Percentiles rank a stretch among this genome's conserved stretches.
Conservation (phyloP, 92 coral and sea anemone species). For the Heliopora coerulea region DNA sequence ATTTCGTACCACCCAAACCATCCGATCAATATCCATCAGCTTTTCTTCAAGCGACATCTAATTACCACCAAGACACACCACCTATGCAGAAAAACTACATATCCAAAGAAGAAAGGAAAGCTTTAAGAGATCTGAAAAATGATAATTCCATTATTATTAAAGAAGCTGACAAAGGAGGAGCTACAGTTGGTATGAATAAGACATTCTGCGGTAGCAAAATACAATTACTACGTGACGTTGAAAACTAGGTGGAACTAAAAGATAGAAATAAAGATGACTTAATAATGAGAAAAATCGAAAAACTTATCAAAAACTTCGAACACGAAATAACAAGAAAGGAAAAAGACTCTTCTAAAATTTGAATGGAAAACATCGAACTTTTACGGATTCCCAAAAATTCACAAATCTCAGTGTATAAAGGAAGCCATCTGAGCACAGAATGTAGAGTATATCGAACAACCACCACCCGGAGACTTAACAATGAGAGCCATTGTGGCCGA, state of each 20-base stretch:
- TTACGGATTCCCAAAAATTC: constrained; percentile 50
- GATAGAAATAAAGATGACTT: too few relatives aligned
- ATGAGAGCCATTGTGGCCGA: constrained; percentile 47
- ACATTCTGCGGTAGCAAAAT: neutral
- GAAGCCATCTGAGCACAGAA: constrained; percentile 39
- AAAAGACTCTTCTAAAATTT: constrained; percentile 20
- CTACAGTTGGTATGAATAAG: constrained; percentile 5
- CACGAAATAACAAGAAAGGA: constrained; percentile 21
- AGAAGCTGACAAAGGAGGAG: constrained; percentile 54
- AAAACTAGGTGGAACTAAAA: too few relatives aligned
- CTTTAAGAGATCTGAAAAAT: constrained; percentile 26
- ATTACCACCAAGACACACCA: constrained; percentile 24
- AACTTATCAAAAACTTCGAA: too few relatives aligned
- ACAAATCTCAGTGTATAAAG: constrained; percentile 44
- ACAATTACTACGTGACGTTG: too few relatives aligned
- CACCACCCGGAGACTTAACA: constrained; percentile 36
- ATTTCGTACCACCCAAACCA: too few relatives aligned
- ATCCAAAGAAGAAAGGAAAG: constrained; percentile 38
- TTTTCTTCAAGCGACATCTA: too few relatives aligned
- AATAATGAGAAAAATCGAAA: too few relatives aligned
- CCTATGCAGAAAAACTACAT: constrained; percentile 45
- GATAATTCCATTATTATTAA: constrained; percentile 45
- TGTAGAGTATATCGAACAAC: constrained; percentile 34
- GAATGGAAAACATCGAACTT: constrained; percentile 43
- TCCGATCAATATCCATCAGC: too few relatives aligned